A percentile compares a stretch with the other conserved stretches of the same genome.
Conservation (phyloP, 2,113 vertebrate species). For the Lophius piscatorius region DNA sequence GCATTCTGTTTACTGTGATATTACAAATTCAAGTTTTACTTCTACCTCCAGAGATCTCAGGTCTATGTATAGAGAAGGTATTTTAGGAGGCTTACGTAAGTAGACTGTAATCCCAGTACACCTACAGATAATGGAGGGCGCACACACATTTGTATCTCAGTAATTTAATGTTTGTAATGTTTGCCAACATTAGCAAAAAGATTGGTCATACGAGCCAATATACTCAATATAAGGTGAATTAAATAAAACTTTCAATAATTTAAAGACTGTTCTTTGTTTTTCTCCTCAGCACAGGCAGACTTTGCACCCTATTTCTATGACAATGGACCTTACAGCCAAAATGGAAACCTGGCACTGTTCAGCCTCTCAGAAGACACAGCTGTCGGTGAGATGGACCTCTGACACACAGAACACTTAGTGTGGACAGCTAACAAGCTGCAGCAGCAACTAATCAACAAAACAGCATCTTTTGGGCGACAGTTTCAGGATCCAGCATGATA, state of each 20-base stretch:
- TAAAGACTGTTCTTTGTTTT: constrained; percentile 7
- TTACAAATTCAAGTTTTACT: constrained; percentile 3
- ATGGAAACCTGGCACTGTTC: constrained; percentile 94
- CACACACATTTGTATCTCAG: no score
- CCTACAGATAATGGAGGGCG: constrained; percentile 13
- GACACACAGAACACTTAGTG: constrained; percentile 1
- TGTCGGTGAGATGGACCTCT: constrained; percentile 83
- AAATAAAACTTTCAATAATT: constrained; percentile 2
- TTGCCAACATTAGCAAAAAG: no score
- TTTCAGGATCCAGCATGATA: constrained; percentile 21
- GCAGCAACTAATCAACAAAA: constrained; percentile 27
- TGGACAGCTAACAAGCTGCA: constrained; percentile 2
- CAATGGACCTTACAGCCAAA: constrained; percentile 89
- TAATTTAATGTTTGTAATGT: no score
- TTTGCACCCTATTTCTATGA: constrained; percentile 95
- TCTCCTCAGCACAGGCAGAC: constrained; percentile 83
- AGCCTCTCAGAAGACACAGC: constrained; percentile 93
- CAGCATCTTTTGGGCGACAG: constrained; percentile 6
- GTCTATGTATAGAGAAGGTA: constrained; percentile 47
- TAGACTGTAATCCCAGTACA: constrained; percentile 60
- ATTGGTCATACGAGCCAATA: no score
- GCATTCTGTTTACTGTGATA: neutral
- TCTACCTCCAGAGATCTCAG: neutral
- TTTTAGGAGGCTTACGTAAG: constrained; percentile 60
- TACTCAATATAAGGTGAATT: neutral